Conservation (phyloP, 2,888 invertebrate species). For the Amphipoea oculea region DNA sequence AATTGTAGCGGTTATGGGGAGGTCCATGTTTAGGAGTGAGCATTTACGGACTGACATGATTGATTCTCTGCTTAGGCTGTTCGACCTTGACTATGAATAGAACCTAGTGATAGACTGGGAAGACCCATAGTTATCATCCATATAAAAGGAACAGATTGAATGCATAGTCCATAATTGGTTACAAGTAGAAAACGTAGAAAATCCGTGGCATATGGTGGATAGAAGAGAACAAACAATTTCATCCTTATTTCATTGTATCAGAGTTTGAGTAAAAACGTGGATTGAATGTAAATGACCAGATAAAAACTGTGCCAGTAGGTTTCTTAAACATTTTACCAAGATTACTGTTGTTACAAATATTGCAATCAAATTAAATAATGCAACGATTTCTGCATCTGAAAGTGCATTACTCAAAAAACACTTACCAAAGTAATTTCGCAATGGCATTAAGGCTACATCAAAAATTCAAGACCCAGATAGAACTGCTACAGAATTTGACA, state of each 20-base stretch:
- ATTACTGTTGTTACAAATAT: constrained; percentile 6
- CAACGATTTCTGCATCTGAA: constrained; percentile 17
- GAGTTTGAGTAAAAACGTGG: constrained; percentile 20
- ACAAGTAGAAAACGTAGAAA: background rate
- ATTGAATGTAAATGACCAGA: constrained; percentile 24
- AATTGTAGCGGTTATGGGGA: background rate
- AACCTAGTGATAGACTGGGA: background rate
- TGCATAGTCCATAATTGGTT: too few species aligned
- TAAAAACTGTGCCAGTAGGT: constrained; percentile 29
- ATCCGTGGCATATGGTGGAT: background rate
- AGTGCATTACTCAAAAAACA: constrained; percentile 22
- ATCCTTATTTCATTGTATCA: constrained; percentile 18
- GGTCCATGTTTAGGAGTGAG: background rate
- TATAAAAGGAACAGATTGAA: background rate
- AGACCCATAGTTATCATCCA: background rate
- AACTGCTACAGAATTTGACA: background rate
- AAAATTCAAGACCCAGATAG: background rate
- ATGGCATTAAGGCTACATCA: background rate
- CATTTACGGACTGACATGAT: background rate
- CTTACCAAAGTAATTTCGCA: constrained; percentile 15
- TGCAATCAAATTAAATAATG: constrained; percentile 36
- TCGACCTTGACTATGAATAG: background rate
- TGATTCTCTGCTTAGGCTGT: background rate
- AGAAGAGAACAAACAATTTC: background rate
- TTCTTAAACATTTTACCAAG: background rate